A percentile compares a stretch with the other conserved stretches of the same genome.
These are phyloP conservation scores for human (Homo sapiens) DNA, from an alignment of 2,113 vertebrate species.

Conservation along the genomic window DNA sequence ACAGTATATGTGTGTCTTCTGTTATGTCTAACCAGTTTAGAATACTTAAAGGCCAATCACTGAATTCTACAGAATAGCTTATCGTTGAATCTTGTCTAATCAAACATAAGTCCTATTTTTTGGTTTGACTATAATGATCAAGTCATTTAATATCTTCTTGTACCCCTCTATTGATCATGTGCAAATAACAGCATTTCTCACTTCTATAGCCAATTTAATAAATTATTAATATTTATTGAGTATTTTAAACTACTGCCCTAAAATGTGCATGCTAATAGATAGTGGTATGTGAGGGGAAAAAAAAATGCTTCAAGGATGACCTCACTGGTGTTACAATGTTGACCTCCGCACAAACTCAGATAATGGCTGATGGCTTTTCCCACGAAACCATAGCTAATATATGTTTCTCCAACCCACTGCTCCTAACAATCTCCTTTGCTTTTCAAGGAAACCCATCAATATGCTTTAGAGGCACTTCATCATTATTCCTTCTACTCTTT, in stretches of 20 bases:
- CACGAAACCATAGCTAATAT: neutral
- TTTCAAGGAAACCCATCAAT: slow-evolving; percentile 34
- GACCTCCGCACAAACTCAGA: slow-evolving; percentile 4
- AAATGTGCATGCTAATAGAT: neutral
- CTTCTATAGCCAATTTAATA: slow-evolving; percentile 55
- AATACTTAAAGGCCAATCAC: neutral
- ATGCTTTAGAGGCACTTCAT: slow-evolving; percentile 12
- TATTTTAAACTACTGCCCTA: slow-evolving; percentile 45
- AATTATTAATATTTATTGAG: slow-evolving; percentile 71
- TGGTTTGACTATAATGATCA: neutral
- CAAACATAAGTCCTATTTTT: neutral
- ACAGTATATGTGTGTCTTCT: neutral
- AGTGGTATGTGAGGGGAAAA: slow-evolving; percentile 11
- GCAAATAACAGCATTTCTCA: slow-evolving; percentile 65
- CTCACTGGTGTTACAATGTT: neutral
- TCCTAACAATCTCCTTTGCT: neutral
- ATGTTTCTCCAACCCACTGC: slow-evolving; percentile 7
- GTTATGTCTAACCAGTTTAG: neutral
- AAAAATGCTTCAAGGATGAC: neutral
- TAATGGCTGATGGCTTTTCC: slow-evolving; percentile 31
- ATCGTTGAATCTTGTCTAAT: neutral
- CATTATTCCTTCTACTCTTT: neutral
- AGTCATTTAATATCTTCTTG: slow-evolving; percentile 42
- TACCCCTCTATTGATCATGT: slow-evolving; percentile 49
- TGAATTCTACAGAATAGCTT: neutral